Conservation (phyloP, 2,888 invertebrate genomes). For the Drosophila borealis region DNA sequence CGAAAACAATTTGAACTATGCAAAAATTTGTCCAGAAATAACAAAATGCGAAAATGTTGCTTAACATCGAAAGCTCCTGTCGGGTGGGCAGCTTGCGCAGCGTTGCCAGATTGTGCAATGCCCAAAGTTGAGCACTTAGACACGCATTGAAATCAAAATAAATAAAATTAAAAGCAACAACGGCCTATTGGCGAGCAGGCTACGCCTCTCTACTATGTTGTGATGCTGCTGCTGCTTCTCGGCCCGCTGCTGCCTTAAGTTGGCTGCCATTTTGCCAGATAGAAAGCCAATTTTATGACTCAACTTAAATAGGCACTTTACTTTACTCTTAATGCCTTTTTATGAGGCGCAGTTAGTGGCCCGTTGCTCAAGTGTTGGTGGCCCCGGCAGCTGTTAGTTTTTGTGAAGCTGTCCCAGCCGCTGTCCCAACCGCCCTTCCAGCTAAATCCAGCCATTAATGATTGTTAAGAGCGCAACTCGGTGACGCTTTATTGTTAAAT, state of each 20-base stretch:
- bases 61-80: slow-evolving; percentile 2
- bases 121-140: slow-evolving; percentile 65
- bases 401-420: not conserved
- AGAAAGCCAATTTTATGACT: slow-evolving; percentile 82
- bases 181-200: slow-evolving; percentile 13
- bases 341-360: slow-evolving; percentile 67
- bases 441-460: slow-evolving; percentile 65
- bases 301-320: slow-evolving; percentile 82
- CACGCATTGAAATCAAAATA: slow-evolving; percentile 79
- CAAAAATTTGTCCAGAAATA: slow-evolving; percentile 28
- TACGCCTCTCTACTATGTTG: too few relatives aligned
- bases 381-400: slow-evolving; percentile 42
- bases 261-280: slow-evolving; percentile 61
- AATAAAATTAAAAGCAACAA: slow-evolving; percentile 72
- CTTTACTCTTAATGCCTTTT: slow-evolving; percentile 80
- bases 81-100: slow-evolving; percentile 5
- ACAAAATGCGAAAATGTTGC: slow-evolving; percentile 8
- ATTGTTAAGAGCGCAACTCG: slow-evolving; percentile 60
- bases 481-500: slow-evolving; percentile 76
- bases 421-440: too few relatives aligned
- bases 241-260: slow-evolving; percentile 2
- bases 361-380: slow-evolving; percentile 15
- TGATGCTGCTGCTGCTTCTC: not conserved
- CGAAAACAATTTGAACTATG: slow-evolving; percentile 47
- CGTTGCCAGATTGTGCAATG: slow-evolving; percentile 50